phyloP scores from a whole-genome alignment of 2,888 invertebrate genomes.

The Drosophila formosana region DNA sequence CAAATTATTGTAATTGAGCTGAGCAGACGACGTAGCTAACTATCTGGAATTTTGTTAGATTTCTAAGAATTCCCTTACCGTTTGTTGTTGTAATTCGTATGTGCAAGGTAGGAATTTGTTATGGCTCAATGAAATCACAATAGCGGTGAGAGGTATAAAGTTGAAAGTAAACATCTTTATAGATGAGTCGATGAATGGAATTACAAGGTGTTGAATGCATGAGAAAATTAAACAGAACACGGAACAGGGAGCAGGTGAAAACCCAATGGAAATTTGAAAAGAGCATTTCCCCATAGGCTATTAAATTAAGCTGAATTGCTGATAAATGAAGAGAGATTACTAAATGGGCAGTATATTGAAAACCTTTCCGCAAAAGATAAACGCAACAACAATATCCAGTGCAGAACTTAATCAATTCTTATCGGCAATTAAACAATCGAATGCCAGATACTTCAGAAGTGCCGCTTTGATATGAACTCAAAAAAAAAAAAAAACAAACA shows the following conservation, averaged over 20 bases:
- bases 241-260: constrained; percentile 3
- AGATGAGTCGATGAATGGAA: background rate
- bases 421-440: constrained; percentile 41
- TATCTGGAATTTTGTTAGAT: constrained; percentile 22
- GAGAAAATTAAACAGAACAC: constrained; percentile 7
- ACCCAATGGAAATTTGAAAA: background rate
- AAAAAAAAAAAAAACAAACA: constrained; percentile 5
- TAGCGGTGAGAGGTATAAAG: constrained; percentile 14
- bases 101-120: constrained; percentile 3
- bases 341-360: background rate
- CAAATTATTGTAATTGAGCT: constrained; percentile 46
- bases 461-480: constrained; percentile 14
- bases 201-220: background rate
- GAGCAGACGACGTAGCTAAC: constrained; percentile 2
- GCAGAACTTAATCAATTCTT: constrained; percentile 30
- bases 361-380: constrained; percentile 55
- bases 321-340: background rate
- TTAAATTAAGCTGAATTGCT: background rate
- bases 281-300: background rate
- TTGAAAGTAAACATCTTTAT: background rate
- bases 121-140: constrained; percentile 19
- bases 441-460: constrained; percentile 17
- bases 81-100: background rate
- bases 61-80: constrained; percentile 13
- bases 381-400: background rate